Percentiles rank a stretch among this genome's conserved stretches.
phyloP scores from a whole-genome alignment of 1,140 invertebrate genomes.

The Drosophila bipectinata region DNA sequence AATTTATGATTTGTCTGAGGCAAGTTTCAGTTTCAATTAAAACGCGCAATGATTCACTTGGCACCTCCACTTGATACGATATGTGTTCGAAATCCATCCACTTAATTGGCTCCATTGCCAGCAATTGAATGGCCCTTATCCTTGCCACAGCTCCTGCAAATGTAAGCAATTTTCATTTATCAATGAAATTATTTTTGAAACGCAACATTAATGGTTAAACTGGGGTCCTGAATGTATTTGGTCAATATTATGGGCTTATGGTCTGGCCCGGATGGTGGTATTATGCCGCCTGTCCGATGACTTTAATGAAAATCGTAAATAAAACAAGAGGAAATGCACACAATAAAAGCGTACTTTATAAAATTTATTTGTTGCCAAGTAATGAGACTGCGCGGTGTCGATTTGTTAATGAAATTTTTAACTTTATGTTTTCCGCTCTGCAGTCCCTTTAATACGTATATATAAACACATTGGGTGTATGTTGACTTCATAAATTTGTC shows the following conservation, averaged over 20 bases:
- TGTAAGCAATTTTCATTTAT: constrained; percentile 16
- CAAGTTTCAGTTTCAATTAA: constrained; percentile 53
- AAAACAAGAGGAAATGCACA: constrained; percentile 32
- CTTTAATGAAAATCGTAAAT: constrained; percentile 74
- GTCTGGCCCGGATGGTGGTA: not conserved
- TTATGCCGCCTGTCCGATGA: constrained; percentile 24
- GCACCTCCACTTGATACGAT: not conserved
- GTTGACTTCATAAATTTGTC: constrained; percentile 53
- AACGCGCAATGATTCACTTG: constrained; percentile 33
- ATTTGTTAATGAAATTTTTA: constrained; percentile 75
- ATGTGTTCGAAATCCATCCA: constrained; percentile 29
- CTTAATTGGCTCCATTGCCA: constrained; percentile 48
- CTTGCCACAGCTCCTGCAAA: not conserved
- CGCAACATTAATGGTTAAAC: constrained; percentile 27
- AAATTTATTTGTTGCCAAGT: constrained; percentile 62
- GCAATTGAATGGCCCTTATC: constrained; percentile 25
- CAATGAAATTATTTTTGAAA: constrained; percentile 31
- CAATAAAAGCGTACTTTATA: constrained; percentile 53
- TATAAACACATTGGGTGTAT: constrained; percentile 18
- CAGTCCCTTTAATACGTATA: constrained; percentile 1
- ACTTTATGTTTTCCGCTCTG: constrained; percentile 52
- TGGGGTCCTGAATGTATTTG: constrained; percentile 33
- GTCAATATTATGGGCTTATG: constrained; percentile 23
- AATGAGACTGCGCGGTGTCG: constrained; percentile 45
- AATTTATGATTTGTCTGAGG: constrained; percentile 49